Evolutionary conservation across 2,888 invertebrate genomes (phyloP).

Genomic region (Dyspetes luteomarginatus): DNA sequence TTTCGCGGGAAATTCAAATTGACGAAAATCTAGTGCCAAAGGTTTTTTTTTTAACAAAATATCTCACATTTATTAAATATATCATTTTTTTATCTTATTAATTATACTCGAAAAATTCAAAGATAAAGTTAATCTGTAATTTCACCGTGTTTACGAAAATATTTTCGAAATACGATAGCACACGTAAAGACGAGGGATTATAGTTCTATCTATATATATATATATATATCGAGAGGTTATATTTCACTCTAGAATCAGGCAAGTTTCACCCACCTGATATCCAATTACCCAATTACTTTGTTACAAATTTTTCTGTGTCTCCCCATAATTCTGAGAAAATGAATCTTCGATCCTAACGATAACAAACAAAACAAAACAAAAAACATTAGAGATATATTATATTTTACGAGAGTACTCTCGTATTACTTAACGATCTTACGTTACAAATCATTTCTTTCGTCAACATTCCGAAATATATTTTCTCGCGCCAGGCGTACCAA

Average conservation of each 20-base stretch:
- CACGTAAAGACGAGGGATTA: slow-evolving; percentile 3
- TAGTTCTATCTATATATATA: background rate
- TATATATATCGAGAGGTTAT: background rate
- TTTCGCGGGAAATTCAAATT: background rate
- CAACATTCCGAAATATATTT: background rate
- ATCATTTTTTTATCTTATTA: no score
- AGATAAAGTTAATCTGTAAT: no score
- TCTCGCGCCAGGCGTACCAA: background rate
- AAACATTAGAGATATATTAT: no score
- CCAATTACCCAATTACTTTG: slow-evolving; percentile 57
- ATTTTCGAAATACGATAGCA: slow-evolving; percentile 21
- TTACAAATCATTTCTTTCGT: background rate
- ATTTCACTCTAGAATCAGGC: background rate
- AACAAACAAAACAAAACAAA: no score
- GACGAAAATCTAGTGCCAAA: background rate
- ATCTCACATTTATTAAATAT: no score
- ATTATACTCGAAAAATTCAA: no score
- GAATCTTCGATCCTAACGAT: background rate
- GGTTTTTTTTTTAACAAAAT: background rate
- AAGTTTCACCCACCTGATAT: slow-evolving; percentile 50
- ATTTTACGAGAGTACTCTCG: no score
- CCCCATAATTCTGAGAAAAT: slow-evolving; percentile 3
- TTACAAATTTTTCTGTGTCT: slow-evolving; percentile 22
- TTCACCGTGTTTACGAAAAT: background rate
- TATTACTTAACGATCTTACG: background rate